A percentile compares a stretch with the other conserved stretches of the same genome.
Evolutionary conservation across 1,140 invertebrate species (phyloP).

Genomic region (Druon quercuslanigerum): DNA sequence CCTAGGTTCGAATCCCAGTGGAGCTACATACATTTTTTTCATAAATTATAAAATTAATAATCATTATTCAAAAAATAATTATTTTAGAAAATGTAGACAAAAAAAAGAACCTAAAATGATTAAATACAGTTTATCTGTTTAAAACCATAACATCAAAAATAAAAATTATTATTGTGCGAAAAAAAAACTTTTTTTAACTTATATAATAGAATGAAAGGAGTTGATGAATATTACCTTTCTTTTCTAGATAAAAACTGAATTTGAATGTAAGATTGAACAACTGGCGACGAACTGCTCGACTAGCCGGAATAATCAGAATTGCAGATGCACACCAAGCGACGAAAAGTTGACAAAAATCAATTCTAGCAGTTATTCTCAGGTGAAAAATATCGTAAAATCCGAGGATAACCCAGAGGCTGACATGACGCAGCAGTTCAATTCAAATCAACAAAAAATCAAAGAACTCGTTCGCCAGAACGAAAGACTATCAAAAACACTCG

Average conservation of each 20-base stretch:
- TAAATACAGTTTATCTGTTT: too few species aligned
- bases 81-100: too few species aligned
- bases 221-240: slow-evolving; percentile 9
- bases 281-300: slow-evolving; percentile 5
- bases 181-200: too few species aligned
- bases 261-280: slow-evolving; percentile 4
- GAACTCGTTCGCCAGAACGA: slow-evolving; percentile 47
- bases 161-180: too few species aligned
- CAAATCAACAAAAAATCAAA: slow-evolving; percentile 51
- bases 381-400: slow-evolving; percentile 33
- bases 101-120: too few species aligned
- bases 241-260: slow-evolving; percentile 19
- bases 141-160: too few species aligned
- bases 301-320: slow-evolving; percentile 27
- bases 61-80: too few species aligned
- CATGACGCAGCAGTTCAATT: slow-evolving; percentile 45
- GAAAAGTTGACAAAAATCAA: slow-evolving; percentile 30
- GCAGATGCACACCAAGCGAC: neutral
- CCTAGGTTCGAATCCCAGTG: too few species aligned
- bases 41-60: too few species aligned
- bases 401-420: slow-evolving; percentile 40
- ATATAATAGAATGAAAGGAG: neutral
- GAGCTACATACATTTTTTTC: too few species aligned
- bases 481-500: slow-evolving; percentile 51
- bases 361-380: neutral